These are phyloP conservation scores for Sminthurinus signatus DNA, from an alignment of 1,140 invertebrate species.

Conservation along the genomic window DNA sequence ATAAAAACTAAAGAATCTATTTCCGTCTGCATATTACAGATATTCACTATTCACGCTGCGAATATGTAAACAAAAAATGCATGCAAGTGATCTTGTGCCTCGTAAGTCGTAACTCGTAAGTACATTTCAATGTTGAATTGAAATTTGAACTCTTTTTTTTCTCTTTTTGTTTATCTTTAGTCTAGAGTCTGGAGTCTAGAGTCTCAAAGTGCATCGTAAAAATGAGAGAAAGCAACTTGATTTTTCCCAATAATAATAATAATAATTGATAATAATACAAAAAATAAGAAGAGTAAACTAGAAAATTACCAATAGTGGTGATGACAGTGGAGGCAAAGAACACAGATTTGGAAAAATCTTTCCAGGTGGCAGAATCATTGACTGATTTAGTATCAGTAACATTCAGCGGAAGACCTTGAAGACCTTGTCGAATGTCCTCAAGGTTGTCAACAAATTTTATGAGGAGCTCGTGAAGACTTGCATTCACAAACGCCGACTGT, in stretches of 20 bases:
- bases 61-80: neutral
- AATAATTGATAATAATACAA: neutral
- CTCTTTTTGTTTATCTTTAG: neutral
- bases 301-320: slow-evolving; percentile 65
- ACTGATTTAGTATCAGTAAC: slow-evolving; percentile 32
- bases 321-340: slow-evolving; percentile 78
- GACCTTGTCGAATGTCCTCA: slow-evolving; percentile 38
- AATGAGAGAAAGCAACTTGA: neutral
- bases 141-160: neutral
- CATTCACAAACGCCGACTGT: slow-evolving; percentile 21
- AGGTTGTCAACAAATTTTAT: slow-evolving; percentile 51
- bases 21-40: too few relatives aligned
- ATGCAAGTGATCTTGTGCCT: neutral
- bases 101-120: too few relatives aligned
- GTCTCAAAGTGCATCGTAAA: neutral
- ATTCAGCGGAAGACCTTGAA: slow-evolving; percentile 38
- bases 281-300: neutral
- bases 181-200: neutral
- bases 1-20: too few relatives aligned
- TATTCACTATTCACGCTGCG: too few relatives aligned
- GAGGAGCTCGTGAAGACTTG: slow-evolving; percentile 51
- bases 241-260: neutral
- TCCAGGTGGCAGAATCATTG: slow-evolving; percentile 57
- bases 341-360: slow-evolving; percentile 69
- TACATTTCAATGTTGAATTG: neutral